Evolutionary conservation across 2,888 invertebrate species (phyloP).

Genomic region (Xylocampa areola): DNA sequence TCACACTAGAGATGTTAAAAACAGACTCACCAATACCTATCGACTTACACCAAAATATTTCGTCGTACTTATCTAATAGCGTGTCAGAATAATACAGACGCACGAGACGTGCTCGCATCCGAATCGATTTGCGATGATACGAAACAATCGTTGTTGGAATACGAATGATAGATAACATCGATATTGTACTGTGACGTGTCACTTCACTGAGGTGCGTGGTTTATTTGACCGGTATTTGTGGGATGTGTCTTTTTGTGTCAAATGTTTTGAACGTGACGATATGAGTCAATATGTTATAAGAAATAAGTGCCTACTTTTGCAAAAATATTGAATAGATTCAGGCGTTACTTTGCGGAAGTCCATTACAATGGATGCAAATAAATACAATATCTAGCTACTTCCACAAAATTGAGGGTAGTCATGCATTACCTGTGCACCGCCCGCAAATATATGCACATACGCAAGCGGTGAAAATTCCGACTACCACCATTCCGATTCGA

Average conservation of each 20-base stretch:
- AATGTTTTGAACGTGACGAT: not conserved
- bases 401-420: no score
- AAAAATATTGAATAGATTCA: no score
- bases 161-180: slow-evolving; percentile 55
- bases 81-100: slow-evolving; percentile 42
- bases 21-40: slow-evolving; percentile 36
- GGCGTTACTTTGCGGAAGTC: no score
- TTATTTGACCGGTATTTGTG: slow-evolving; percentile 22
- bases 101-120: slow-evolving; percentile 41
- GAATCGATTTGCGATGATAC: slow-evolving; percentile 52
- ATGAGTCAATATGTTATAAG: no score
- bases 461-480: no score
- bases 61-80: slow-evolving; percentile 35
- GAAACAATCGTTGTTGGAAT: slow-evolving; percentile 53
- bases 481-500: no score
- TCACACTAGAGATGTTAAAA: slow-evolving; percentile 37
- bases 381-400: no score
- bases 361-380: no score
- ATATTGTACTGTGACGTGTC: slow-evolving; percentile 49
- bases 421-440: no score
- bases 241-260: not conserved
- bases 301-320: no score
- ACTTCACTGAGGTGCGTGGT: slow-evolving; percentile 41
- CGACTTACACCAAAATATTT: slow-evolving; percentile 31
- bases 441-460: no score